Evolutionary conservation across 1,140 invertebrate species (phyloP), one percentile per base, ranked within the genome.

Genomic region (Drosophila auraria): DNA sequence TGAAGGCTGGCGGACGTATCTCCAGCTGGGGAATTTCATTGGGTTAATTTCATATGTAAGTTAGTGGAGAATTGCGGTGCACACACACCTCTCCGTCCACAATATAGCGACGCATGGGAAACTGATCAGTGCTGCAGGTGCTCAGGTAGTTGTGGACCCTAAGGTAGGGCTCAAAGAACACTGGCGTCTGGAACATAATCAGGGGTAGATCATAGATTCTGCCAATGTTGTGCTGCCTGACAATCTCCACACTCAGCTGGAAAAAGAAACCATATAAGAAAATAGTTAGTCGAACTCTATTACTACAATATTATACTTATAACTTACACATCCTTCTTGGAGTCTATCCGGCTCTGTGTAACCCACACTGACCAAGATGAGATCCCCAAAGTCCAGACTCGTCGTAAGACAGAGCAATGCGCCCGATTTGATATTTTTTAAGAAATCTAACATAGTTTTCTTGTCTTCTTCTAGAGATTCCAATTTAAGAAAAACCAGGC

Each of bases 151-250:
- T 94, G 38, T 96, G 92, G 0, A 96, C 94, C 45, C 95, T 95
- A 50, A 94, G 93, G 81, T 96, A 96, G 0, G 96, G 95, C 82
- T 96, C 95, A 89, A 95, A 96, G 80, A 96, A 96, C 12, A 95
- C 94, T 62, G 94, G 94, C 36, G 94, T 94, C 89, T 96, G 95
- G 20, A 96, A 94, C 95, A 97, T 95, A 3, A 94, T 89, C 69
- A 94, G 95, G 11, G 91, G 53, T 3, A 64, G 73, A 20, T 93
- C 82, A 58, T 93, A 94, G 42, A 94, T 83, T 62, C 93, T 93
- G 33, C 61, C 93, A 82, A 80, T 93, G 83, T 87, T 93, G 68
- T 58, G 82, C 30, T 78, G 93, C 80, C 68, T 81, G 2, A 78
- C 68, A 72, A 95, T 91, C 92, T 94, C 91, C 23, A 95, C 82